Evolutionary conservation across 2,888 invertebrate species (phyloP).

Genomic region (Exephanes ischioxanthus): DNA sequence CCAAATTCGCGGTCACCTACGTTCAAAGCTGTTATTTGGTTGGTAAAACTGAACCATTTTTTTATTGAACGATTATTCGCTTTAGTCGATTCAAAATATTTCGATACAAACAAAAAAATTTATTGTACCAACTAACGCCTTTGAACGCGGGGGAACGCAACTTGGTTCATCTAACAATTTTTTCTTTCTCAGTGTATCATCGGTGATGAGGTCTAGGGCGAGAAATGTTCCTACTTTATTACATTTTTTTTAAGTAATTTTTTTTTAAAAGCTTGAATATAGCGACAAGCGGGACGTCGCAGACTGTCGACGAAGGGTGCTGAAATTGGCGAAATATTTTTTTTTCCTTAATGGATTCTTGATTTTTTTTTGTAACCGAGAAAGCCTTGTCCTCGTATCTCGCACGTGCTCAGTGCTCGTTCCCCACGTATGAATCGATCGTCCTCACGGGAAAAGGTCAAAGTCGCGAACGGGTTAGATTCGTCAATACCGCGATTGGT

Average conservation of each 20-base stretch:
- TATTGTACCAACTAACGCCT: no score
- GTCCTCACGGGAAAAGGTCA: conserved; percentile 6
- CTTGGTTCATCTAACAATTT: no score
- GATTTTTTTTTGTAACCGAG: background rate
- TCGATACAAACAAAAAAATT: no score
- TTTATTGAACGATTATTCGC: no score
- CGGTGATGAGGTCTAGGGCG: background rate
- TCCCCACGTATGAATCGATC: background rate
- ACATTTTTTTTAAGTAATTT: background rate
- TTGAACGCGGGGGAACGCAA: no score
- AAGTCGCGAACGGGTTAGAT: conserved; percentile 7
- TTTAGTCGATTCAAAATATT: no score
- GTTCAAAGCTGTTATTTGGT: no score
- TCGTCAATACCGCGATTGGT: background rate
- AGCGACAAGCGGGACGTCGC: background rate
- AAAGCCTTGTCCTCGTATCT: conserved; percentile 12
- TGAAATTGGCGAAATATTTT: background rate
- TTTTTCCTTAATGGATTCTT: background rate
- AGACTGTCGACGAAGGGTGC: background rate
- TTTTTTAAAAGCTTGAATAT: background rate
- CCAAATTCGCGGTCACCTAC: no score
- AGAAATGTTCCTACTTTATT: background rate
- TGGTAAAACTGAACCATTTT: no score
- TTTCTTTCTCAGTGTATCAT: background rate
- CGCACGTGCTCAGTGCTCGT: background rate